These are phyloP conservation scores for Garra rufa DNA, from an alignment of 2,113 vertebrate species.

Conservation along the genomic window DNA sequence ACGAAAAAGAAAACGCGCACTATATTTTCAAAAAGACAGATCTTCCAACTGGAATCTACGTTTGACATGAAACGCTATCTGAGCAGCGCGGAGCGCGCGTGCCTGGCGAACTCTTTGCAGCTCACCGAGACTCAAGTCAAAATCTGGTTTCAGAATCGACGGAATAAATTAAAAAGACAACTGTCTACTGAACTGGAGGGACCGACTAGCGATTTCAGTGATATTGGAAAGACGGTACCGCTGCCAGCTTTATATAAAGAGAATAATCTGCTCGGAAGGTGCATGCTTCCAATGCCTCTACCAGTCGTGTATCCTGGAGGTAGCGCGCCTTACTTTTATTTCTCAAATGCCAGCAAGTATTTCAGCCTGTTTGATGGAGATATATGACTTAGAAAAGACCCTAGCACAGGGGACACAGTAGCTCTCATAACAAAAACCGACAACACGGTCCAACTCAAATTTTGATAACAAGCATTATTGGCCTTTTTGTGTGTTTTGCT, in stretches of 20 bases:
- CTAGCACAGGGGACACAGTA: conserved; percentile 49
- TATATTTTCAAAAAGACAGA: conserved; percentile 88
- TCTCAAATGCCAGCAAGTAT: conserved; percentile 83
- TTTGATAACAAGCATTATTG: conserved; percentile 14
- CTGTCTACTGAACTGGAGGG: conserved; percentile 82
- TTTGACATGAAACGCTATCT: conserved; percentile 88
- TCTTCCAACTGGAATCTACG: conserved; percentile 88
- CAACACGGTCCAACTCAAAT: not conserved
- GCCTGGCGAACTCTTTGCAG: conserved; percentile 81
- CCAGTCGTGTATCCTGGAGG: conserved; percentile 82
- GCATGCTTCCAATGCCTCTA: conserved; percentile 82
- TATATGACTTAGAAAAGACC: conserved; percentile 72
- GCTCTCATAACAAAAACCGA: not conserved
- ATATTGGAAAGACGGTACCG: conserved; percentile 71
- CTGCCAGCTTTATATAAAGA: conserved; percentile 84
- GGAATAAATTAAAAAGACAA: conserved; percentile 87
- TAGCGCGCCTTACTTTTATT: conserved; percentile 83
- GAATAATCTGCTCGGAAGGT: conserved; percentile 79
- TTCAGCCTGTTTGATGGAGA: conserved; percentile 85
- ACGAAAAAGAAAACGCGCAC: conserved; percentile 87
- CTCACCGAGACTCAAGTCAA: conserved; percentile 85
- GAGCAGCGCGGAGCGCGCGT: conserved; percentile 85
- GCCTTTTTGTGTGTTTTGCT: conserved; percentile 39
- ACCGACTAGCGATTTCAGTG: conserved; percentile 66
- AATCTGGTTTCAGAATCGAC: conserved; percentile 86